Evolutionary conservation across 1,140 invertebrate genomes (phyloP).

Genomic region (Protaetia brevitarsis): DNA sequence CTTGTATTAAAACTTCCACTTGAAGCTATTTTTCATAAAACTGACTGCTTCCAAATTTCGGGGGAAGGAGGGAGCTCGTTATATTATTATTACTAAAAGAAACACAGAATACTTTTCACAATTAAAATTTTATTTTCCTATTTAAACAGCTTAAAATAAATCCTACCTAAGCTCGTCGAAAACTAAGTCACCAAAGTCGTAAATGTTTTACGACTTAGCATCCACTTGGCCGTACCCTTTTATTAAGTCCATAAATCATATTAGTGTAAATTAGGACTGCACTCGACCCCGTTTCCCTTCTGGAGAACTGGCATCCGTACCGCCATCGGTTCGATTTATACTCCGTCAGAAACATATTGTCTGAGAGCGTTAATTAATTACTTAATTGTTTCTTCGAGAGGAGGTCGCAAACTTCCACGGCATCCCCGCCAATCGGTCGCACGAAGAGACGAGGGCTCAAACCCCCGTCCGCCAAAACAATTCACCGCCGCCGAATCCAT

Average conservation of each 20-base stretch:
- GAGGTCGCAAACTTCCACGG: constrained; percentile 8
- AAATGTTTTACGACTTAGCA: too few species aligned
- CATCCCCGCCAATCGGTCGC: background rate
- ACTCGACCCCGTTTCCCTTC: background rate
- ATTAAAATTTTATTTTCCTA: too few species aligned
- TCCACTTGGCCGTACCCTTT: too few species aligned
- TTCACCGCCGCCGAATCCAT: background rate
- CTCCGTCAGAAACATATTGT: background rate
- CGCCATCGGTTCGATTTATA: background rate
- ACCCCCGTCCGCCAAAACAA: constrained; percentile 3
- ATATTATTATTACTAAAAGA: too few species aligned
- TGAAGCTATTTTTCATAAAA: too few species aligned
- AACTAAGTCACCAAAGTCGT: too few species aligned
- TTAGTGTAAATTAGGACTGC: background rate
- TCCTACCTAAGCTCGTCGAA: too few species aligned
- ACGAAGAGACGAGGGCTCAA: background rate
- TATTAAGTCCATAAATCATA: background rate
- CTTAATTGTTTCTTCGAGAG: constrained; percentile 14
- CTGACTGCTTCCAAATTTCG: too few species aligned
- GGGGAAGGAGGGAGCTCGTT: too few species aligned
- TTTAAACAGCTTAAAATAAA: too few species aligned
- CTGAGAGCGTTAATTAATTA: constrained; percentile 7
- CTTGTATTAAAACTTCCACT: too few species aligned
- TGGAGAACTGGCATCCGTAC: background rate
- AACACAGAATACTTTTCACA: too few species aligned